phyloP scores from a whole-genome alignment of 2,113 vertebrate genomes.

The Diphyllodes magnificus region DNA sequence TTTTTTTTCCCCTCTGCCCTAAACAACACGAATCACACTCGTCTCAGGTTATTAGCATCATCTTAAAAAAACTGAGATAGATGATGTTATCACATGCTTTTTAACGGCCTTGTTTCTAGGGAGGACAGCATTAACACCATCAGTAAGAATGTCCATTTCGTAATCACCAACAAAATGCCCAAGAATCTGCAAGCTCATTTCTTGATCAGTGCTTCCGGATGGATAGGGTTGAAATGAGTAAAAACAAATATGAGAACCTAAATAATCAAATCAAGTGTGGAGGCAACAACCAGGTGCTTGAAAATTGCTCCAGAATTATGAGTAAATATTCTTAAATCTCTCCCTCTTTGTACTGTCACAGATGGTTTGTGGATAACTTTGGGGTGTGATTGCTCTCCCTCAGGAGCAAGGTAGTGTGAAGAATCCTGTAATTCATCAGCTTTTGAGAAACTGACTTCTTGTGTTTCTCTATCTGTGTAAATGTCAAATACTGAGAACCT shows the following conservation, averaged over 20 bases:
- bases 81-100: constrained; percentile 14
- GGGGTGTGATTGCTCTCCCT: background rate
- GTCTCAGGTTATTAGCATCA: background rate
- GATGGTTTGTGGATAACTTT: background rate
- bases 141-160: background rate
- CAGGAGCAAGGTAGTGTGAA: background rate
- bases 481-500: background rate
- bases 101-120: background rate
- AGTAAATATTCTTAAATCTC: background rate
- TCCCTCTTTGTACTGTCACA: background rate
- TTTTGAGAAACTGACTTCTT: background rate
- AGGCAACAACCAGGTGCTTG: background rate
- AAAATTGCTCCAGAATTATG: background rate
- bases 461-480: background rate
- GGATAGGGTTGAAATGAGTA: background rate
- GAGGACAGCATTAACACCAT: background rate
- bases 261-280: background rate
- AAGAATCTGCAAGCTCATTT: background rate
- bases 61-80: background rate
- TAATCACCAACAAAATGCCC: background rate
- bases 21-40: background rate
- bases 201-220: background rate
- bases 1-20: background rate
- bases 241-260: background rate
- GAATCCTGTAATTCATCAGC: background rate